phyloP scores from a whole-genome alignment of 2,113 vertebrate species.

The Tachysurus fulvidraco region DNA sequence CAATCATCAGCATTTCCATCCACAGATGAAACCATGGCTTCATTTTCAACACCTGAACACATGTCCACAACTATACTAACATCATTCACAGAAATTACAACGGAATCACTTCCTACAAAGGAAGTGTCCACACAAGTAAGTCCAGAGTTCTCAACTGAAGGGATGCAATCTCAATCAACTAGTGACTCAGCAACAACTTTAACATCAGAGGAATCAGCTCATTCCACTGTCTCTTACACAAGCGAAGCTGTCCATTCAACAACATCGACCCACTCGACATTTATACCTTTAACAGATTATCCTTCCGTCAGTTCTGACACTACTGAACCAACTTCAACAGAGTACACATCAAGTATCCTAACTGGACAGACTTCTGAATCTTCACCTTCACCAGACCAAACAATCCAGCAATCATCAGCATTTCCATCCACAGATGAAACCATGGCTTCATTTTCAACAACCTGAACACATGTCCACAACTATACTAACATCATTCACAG shows the following conservation, averaged over 20 bases:
- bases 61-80: neutral
- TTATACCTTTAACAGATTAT: neutral
- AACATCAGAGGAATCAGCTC: neutral
- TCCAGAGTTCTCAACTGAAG: neutral
- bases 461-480: neutral
- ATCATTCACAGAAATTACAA: neutral
- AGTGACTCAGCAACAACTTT: neutral
- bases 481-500: neutral
- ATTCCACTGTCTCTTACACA: neutral
- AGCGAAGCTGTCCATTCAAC: neutral
- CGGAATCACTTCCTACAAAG: neutral
- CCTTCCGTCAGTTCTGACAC: neutral
- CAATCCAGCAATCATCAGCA: too few species aligned
- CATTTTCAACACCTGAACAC: neutral
- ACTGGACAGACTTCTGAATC: too few species aligned
- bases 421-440: too few species aligned
- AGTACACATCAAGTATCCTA: too few species aligned
- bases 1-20: neutral
- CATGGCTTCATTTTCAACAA: too few species aligned
- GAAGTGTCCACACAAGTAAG: neutral
- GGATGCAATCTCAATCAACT: neutral
- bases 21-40: neutral
- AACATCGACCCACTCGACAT: neutral
- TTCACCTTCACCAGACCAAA: too few species aligned
- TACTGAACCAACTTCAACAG: neutral